These are phyloP conservation scores for Amphipyra tragopoginis DNA, from an alignment of 2,888 invertebrate species.

Conservation along the genomic window DNA sequence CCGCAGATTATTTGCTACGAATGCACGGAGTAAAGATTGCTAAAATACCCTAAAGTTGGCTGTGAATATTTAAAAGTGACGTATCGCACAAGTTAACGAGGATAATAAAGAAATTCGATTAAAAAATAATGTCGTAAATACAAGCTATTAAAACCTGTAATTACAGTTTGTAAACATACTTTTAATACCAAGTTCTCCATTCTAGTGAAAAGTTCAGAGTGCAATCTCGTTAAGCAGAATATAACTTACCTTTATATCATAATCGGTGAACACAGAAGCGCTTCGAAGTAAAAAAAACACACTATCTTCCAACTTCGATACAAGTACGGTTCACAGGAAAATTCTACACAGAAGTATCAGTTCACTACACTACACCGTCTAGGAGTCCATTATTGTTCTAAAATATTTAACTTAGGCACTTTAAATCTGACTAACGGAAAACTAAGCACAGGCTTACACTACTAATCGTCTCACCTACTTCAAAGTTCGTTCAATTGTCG, in stretches of 20 bases:
- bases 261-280: conserved; percentile 70
- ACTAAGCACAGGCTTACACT: conserved; percentile 47
- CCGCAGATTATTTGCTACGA: neutral
- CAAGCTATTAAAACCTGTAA: conserved; percentile 14
- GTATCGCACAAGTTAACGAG: too few relatives aligned
- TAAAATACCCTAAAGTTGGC: conserved; percentile 15
- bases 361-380: conserved; percentile 59
- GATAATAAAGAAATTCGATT: too few relatives aligned
- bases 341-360: conserved; percentile 51
- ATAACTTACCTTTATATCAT: conserved; percentile 83
- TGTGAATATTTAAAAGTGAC: too few relatives aligned
- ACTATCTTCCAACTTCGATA: conserved; percentile 63
- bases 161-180: conserved; percentile 16
- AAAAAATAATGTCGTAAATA: too few relatives aligned
- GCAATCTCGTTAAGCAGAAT: conserved; percentile 18
- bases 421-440: conserved; percentile 43
- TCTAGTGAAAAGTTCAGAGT: conserved; percentile 19
- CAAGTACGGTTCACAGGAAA: conserved; percentile 60
- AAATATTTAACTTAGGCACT: conserved; percentile 56
- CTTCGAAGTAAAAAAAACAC: conserved; percentile 66
- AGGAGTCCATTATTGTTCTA: conserved; percentile 40
- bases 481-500: conserved; percentile 17
- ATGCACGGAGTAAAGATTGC: conserved; percentile 5
- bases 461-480: conserved; percentile 28
- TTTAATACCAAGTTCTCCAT: conserved; percentile 19